Base-by-base conservation (phyloP, 2,113 vertebrate species). In the Bombycilla garrulus region DNA sequence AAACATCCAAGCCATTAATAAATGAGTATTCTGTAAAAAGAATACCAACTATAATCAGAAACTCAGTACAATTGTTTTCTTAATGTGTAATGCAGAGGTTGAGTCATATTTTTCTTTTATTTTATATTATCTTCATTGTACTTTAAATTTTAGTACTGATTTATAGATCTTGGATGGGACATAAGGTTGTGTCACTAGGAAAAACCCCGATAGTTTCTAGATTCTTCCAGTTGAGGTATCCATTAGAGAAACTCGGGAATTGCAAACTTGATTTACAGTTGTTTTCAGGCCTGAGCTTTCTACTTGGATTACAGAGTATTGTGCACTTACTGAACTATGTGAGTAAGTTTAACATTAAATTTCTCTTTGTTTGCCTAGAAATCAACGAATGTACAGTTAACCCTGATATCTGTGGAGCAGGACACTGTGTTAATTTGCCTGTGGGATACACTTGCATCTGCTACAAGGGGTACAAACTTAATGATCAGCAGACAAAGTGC, bases 341-440 rank as follows among this genome's bases (percentile, higher is more conserved):
- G 50, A 19, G 36, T 60, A 73, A 26, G 6, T 89, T 88, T 97
- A 44, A 53, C 69, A 6, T 74, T 28, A 38, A 64, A 28, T 36
- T 79, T 93, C 10, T 79, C 61, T 72, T 81, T 88, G 15, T 96
- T 77, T 95, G 67, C 90, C 65, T 97, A 99, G 99, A 99, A 97
- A 99, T 99, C 96, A 98, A 99, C 11, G 99, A 99, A 88, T 99
- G 99, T 81, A 98, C 98, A 31, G 98, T 99, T 82, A 99, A 98
- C 93, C 99, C 98, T 21, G 98, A 98, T 82, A 99, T 99, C 78
- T 99, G 99, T 95, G 99, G 99, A 88, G 98, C 97, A 17, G 99
- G 99, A 47, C 95, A 99, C 81, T 99, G 99, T 86, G 98, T 99
- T 96, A 99, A 99, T 97, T 98, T 99, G 31, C 98, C 98, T 0